phyloP scores from a whole-genome alignment of 1,140 invertebrate genomes.

The Riptortus pedestris region DNA sequence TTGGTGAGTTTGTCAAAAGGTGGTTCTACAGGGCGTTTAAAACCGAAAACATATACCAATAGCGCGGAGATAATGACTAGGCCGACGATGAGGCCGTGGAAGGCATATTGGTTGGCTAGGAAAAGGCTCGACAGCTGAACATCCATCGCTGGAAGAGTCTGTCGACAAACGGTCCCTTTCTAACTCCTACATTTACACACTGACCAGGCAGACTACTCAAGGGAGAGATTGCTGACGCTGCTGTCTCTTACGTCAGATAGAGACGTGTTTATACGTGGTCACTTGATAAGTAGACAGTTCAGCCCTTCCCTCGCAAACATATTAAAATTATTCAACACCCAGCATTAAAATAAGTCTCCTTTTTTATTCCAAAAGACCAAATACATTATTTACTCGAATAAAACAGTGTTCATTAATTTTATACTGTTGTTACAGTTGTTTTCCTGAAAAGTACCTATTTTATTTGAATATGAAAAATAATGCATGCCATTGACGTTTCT shows the following conservation, averaged over 20 bases:
- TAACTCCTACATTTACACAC: neutral
- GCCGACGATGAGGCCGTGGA: constrained; percentile 51
- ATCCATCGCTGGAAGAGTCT: constrained; percentile 1
- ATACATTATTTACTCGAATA: too few species aligned
- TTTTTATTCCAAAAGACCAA: too few species aligned
- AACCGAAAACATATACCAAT: constrained; percentile 59
- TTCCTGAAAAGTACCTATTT: too few species aligned
- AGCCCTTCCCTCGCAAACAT: neutral
- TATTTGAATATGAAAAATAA: too few species aligned
- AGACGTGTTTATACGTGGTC: constrained; percentile 15
- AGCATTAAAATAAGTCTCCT: too few species aligned
- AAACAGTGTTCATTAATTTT: too few species aligned
- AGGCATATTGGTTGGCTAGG: constrained; percentile 41
- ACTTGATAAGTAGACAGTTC: constrained; percentile 2
- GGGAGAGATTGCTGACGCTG: constrained; percentile 5
- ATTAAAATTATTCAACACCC: too few species aligned
- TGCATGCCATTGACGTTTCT: too few species aligned
- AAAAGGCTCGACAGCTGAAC: constrained; percentile 46
- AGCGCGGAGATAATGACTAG: constrained; percentile 39
- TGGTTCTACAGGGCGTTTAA: constrained; percentile 59
- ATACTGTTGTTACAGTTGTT: too few species aligned
- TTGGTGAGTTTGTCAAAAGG: constrained; percentile 55
- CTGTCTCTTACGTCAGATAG: constrained; percentile 15
- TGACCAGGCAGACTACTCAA: neutral
- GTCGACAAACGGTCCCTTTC: neutral